Conservation (phyloP, 2,888 invertebrate genomes). For the Microchrysa polita region DNA sequence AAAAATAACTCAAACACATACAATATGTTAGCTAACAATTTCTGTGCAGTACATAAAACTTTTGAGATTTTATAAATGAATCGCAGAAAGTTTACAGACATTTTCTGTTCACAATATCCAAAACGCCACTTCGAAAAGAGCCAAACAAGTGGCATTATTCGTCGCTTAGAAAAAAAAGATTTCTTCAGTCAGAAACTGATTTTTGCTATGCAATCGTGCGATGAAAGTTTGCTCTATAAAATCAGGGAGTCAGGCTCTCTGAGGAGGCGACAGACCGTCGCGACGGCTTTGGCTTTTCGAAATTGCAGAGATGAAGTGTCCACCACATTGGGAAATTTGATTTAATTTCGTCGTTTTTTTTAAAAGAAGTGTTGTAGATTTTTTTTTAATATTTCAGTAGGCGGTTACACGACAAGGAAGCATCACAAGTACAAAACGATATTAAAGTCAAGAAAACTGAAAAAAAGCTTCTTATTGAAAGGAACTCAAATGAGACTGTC, state of each 20-base stretch:
- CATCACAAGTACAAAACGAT: too few relatives aligned
- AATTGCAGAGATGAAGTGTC: not conserved
- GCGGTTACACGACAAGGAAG: too few relatives aligned
- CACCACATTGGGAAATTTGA: constrained; percentile 15
- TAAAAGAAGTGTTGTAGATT: too few relatives aligned
- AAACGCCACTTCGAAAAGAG: constrained; percentile 35
- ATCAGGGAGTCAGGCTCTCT: not conserved
- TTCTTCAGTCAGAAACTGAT: not conserved
- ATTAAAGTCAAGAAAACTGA: too few relatives aligned
- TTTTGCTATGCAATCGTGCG: not conserved
- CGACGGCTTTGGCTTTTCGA: not conserved
- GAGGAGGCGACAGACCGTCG: not conserved
- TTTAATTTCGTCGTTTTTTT: constrained; percentile 22
- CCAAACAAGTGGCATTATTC: constrained; percentile 16
- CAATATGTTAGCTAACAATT: constrained; percentile 18
- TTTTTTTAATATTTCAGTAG: too few relatives aligned
- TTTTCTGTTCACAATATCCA: constrained; percentile 34
- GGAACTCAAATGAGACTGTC: too few relatives aligned
- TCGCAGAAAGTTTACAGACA: constrained; percentile 42
- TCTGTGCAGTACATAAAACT: constrained; percentile 27
- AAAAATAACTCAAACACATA: not conserved
- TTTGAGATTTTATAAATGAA: constrained; percentile 35
- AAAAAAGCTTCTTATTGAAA: too few relatives aligned
- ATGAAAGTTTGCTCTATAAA: not conserved
- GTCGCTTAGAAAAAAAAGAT: not conserved